Conservation (phyloP, 2,113 vertebrate species). For the Hemiprocne comata region DNA sequence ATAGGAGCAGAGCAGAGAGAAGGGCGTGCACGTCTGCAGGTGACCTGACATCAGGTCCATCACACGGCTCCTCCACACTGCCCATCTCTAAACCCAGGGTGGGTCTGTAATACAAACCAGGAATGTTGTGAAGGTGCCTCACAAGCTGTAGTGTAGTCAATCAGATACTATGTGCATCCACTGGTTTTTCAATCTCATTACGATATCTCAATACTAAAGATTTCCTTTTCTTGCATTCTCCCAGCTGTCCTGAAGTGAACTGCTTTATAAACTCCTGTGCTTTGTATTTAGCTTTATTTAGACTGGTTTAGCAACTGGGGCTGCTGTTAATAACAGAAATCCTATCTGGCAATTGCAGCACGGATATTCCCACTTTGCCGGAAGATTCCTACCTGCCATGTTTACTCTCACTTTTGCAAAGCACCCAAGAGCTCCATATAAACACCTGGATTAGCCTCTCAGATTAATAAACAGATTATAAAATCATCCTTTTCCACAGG, state of each 20-base stretch:
- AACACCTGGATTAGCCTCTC: background rate
- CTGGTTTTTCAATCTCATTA: background rate
- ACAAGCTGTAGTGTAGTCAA: background rate
- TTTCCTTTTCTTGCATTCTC: background rate
- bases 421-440: background rate
- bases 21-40: background rate
- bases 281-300: background rate
- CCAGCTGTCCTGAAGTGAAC: background rate
- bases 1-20: background rate
- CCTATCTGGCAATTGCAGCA: background rate
- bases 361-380: background rate
- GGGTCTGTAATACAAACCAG: background rate
- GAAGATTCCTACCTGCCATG: background rate
- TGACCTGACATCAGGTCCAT: no score
- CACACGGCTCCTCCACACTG: background rate
- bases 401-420: background rate
- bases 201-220: background rate
- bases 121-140: background rate
- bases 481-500: background rate
- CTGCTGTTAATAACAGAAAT: background rate
- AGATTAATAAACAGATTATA: background rate
- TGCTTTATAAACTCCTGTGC: background rate
- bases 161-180: fast-evolving
- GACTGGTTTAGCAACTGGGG: background rate
- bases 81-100: background rate